Base-by-base conservation (phyloP, 2,888 invertebrate genomes). In the Drosophila crucigera region DNA sequence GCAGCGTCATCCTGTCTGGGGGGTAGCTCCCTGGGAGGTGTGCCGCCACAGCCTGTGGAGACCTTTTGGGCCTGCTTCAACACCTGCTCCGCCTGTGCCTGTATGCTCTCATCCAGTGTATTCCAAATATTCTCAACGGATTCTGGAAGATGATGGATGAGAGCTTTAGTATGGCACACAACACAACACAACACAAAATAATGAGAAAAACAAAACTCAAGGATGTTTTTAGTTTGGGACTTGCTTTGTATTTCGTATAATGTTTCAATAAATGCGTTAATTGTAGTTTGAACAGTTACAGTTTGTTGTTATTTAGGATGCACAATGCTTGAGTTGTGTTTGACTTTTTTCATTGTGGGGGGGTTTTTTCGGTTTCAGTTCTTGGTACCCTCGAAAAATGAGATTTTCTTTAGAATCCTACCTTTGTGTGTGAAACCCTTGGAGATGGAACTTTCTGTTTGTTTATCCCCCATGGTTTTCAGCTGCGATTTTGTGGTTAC, bases 301-400 rank as follows among this genome's bases (percentile, higher is more conserved):
- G 68, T 67, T 58, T 61, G 49, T 70, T 80, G 64, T 7, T 64
- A 60, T 43, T 22, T 31, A 39, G 68, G 68, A 68, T 81, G 54
- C 73, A 80, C 80, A 75, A 75, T 54, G 80, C 64, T 72, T 68
- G 65, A 76, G 90, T 82, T 79, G 82, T 69, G 62, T 58, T 43
- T 41, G 53, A 11, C 35, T 35, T 43, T 49, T 56, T 43, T 28
- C 49, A 35, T 53, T 61, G 47, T 47, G 47, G 47, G 50, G 68
- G 33, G 65, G 22, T 47, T 33, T 73, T 78, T 77, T 80, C 83
- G 47, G 58, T 47, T 56, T 75, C 84, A 92, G 78, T 86, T 94
- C 94, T 96, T 96, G 82, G 96, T 96, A 90, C 96, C 96, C 84
- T 95, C 95, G 94, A 96, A 95, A 95, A 96, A 96, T 88, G 96